Evolutionary conservation across 2,797 vertebrate species (phyloP).

Genomic region (Lepus oiostolus): DNA sequence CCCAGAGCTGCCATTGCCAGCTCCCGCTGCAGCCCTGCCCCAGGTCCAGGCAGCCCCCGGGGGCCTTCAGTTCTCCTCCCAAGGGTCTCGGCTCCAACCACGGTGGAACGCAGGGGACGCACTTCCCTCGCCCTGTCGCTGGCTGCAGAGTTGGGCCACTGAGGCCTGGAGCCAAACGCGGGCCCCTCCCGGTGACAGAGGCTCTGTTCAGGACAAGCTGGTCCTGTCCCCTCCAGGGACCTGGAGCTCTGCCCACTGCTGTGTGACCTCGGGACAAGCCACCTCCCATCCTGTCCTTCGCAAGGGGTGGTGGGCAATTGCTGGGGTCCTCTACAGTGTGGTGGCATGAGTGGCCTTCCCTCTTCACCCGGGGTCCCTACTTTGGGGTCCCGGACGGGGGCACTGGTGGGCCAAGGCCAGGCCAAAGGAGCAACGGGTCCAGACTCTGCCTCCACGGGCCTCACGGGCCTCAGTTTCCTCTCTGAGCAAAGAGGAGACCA

Average conservation of each 20-base stretch:
- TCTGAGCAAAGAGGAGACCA: not conserved
- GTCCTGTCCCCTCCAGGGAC: no score
- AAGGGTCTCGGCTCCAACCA: not conserved
- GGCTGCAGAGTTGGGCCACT: rapidly evolving
- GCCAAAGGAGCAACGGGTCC: not conserved
- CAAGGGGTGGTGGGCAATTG: not conserved
- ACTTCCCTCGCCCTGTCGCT: no score
- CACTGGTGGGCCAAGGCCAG: not conserved
- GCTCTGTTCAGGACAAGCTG: not conserved
- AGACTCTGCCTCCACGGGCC: not conserved
- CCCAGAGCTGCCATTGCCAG: rapidly evolving
- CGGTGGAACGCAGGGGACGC: not conserved
- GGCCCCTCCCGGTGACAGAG: not conserved
- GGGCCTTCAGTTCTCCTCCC: rapidly evolving
- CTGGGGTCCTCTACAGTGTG: no score
- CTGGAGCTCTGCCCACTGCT: not conserved
- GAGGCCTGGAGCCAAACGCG: rapidly evolving
- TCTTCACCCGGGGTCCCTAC: not conserved
- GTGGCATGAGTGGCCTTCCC: not conserved
- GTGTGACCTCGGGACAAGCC: not conserved
- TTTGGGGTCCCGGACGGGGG: not conserved
- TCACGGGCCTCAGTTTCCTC: conserved; percentile 44
- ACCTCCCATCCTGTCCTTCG: not conserved
- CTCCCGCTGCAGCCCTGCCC: rapidly evolving
- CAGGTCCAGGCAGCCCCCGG: not conserved